Percentiles rank a stretch among this genome's conserved stretches.
Conservation (phyloP, 2,113 vertebrate genomes). For the Pachycephala philippinensis region DNA sequence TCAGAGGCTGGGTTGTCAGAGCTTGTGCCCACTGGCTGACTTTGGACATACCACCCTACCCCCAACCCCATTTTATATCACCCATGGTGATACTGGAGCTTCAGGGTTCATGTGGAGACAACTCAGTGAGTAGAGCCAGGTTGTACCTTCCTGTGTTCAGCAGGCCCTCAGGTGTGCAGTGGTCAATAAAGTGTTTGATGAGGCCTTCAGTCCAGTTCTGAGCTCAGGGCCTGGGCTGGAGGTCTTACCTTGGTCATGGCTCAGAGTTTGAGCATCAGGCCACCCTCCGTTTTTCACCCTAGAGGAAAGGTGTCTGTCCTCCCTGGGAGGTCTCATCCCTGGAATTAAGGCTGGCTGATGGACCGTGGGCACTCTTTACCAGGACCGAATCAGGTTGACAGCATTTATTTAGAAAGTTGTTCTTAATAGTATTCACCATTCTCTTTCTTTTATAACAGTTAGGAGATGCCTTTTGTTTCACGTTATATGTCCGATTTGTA, state of each 20-base stretch:
- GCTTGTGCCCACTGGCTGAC: accelerated
- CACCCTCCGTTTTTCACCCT: not conserved
- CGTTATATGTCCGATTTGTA: not conserved
- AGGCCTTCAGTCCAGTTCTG: not conserved
- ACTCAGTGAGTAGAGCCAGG: not conserved
- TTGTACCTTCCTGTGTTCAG: not conserved
- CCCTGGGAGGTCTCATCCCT: not conserved
- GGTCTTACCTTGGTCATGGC: not conserved
- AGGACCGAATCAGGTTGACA: not conserved
- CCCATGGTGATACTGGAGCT: not conserved
- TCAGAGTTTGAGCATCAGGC: not conserved
- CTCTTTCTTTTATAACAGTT: not conserved
- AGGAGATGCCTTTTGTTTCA: not conserved
- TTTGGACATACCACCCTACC: not conserved
- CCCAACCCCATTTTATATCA: not conserved
- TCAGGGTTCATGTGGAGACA: not conserved
- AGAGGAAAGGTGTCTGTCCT: not conserved
- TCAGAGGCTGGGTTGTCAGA: accelerated
- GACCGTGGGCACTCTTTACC: not conserved
- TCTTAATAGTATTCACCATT: not conserved
- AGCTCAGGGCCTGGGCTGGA: not conserved
- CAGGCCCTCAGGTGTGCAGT: accelerated
- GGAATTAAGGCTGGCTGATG: not conserved
- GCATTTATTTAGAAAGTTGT: not conserved
- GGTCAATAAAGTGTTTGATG: not conserved